phyloP scores from a whole-genome alignment of 2,888 invertebrate genomes.

The Thereva nobilitata region DNA sequence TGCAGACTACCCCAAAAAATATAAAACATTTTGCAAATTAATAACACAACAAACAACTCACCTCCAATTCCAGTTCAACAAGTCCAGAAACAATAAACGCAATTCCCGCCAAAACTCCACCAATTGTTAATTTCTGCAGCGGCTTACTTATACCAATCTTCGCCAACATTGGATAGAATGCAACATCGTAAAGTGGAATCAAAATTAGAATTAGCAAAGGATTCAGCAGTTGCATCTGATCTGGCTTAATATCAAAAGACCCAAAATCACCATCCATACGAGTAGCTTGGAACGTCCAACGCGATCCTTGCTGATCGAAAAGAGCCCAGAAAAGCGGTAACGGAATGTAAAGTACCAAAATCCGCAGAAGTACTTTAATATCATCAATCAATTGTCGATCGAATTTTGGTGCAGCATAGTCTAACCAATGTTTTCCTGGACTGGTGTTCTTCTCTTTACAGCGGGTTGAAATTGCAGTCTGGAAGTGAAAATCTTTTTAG shows the following conservation, averaged over 20 bases:
- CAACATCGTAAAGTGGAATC: slow-evolving; percentile 82
- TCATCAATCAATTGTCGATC: slow-evolving; percentile 73
- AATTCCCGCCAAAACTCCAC: slow-evolving; percentile 81
- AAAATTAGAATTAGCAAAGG: slow-evolving; percentile 81
- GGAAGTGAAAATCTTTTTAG: slow-evolving; percentile 38
- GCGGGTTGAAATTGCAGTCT: slow-evolving; percentile 61
- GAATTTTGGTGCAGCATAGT: slow-evolving; percentile 77
- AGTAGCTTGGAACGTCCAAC: slow-evolving; percentile 92
- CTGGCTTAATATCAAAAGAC: slow-evolving; percentile 77
- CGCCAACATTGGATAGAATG: slow-evolving; percentile 77
- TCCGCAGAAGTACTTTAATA: slow-evolving; percentile 75
- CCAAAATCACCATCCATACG: slow-evolving; percentile 83
- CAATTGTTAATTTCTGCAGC: slow-evolving; percentile 83
- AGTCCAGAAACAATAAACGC: slow-evolving; percentile 88
- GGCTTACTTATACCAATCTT: slow-evolving; percentile 73
- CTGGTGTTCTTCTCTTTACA: slow-evolving; percentile 56
- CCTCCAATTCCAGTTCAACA: slow-evolving; percentile 78
- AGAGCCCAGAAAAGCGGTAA: slow-evolving; percentile 93
- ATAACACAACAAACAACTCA: slow-evolving; percentile 50
- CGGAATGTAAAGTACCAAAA: slow-evolving; percentile 80
- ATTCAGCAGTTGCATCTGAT: slow-evolving; percentile 94
- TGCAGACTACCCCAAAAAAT: not conserved
- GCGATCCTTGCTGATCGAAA: slow-evolving; percentile 90
- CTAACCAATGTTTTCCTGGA: slow-evolving; percentile 80
- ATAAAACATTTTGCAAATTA: slow-evolving; percentile 1